A percentile compares a stretch with the other conserved stretches of the same genome.
Conservation (phyloP, 2,797 vertebrate species). For the Cynopterus sphinx region DNA sequence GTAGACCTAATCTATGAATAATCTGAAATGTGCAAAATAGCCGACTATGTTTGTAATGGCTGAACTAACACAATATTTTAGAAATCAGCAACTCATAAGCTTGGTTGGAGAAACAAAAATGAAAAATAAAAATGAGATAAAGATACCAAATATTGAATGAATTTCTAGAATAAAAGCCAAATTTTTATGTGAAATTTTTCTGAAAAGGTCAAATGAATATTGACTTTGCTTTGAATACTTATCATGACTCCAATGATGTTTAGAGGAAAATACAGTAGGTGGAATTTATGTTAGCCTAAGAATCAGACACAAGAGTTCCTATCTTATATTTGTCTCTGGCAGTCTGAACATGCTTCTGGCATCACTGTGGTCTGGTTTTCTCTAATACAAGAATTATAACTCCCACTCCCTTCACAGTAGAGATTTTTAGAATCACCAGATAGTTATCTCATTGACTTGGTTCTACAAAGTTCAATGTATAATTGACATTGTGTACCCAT, state of each 20-base stretch:
- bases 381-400: neutral
- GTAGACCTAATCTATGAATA: neutral
- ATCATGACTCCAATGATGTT: neutral
- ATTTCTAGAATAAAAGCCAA: neutral
- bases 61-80: neutral
- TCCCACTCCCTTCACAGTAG: neutral
- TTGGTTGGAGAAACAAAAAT: neutral
- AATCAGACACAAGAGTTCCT: constrained; percentile 15
- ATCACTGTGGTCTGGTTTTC: constrained; percentile 11
- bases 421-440: neutral
- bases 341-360: neutral
- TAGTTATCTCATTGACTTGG: neutral
- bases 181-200: constrained; percentile 21
- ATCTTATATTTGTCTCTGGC: neutral
- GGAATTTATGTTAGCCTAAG: neutral
- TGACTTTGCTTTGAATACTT: constrained; percentile 52
- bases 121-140: neutral
- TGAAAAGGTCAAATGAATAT: constrained; percentile 51
- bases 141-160: neutral
- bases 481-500: neutral
- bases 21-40: neutral
- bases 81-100: neutral
- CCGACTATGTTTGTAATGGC: neutral
- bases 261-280: neutral
- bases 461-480: neutral